Base-by-base conservation (phyloP, 2,113 vertebrate species). In the Siphamia tubifer region DNA sequence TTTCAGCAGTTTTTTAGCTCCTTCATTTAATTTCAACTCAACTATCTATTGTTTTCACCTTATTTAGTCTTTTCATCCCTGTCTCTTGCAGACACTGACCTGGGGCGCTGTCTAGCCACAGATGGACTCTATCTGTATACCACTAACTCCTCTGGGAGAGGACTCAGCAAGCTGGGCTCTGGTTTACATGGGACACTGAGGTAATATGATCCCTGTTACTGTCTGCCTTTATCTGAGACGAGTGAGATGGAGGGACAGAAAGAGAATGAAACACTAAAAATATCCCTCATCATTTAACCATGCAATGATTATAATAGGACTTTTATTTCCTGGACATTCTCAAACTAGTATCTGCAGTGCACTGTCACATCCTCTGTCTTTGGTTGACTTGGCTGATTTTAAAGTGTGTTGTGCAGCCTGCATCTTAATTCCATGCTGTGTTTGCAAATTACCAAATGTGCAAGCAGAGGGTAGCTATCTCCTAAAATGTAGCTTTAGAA, bases 91-190 rank as follows among this genome's bases (percentile, higher is more conserved):
- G 97, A 99, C 83, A 95, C 96, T 82, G 98, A 99, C 89, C 91
- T 99, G 25, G 96, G 97, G 12, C 96, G 98, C 89, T 98, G 96
- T 79, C 94, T 99, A 25, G 96, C 96, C 54, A 96, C 95, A 57
- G 98, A 99, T 19, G 97, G 98, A 6, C 94, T 96, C 75, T 99
- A 99, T 91, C 94, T 99, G 60, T 99, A 98, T 51, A 98, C 96
- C 2, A 98, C 96, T 35, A 99, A 99, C 86, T 99, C 96, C 8
- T 95, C 96, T 83, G 98, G 98, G 90, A 95, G 93, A 91, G 96
- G 96, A 74, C 92, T 99, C 83, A 98, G 97, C 94, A 99, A 99
- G 77, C 84, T 99, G 79, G 98, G 98, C 51, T 99, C 98, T 70
- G 98, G 98, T 68, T 92, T 98, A 81, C 98, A 99, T 4, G 98